These are phyloP conservation scores for Drosophila lacicola DNA, from an alignment of 2,888 invertebrate species.

Conservation along the genomic window DNA sequence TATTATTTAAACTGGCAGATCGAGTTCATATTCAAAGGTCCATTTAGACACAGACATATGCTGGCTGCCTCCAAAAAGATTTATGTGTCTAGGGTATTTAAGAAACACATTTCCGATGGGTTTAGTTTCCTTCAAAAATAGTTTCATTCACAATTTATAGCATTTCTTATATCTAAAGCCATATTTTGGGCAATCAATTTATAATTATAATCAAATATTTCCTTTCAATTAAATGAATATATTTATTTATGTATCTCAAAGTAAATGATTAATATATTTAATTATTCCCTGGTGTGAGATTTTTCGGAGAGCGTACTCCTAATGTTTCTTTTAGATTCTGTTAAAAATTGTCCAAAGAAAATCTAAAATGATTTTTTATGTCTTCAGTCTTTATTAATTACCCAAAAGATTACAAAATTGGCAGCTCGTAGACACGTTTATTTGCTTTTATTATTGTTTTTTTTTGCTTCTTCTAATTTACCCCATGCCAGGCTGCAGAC, in stretches of 20 bases:
- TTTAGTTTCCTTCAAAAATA: slow-evolving; percentile 8
- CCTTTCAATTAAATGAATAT: too few relatives aligned
- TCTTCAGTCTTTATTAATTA: slow-evolving; percentile 8
- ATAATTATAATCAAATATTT: neutral
- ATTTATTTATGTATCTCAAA: too few relatives aligned
- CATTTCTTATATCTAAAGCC: too few relatives aligned
- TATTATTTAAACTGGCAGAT: slow-evolving; percentile 4
- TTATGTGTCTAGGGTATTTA: slow-evolving; percentile 26
- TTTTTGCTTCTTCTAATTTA: slow-evolving; percentile 12
- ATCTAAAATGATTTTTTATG: neutral
- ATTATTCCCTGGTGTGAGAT: too few relatives aligned
- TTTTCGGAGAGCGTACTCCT: too few relatives aligned
- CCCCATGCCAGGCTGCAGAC: slow-evolving; percentile 48
- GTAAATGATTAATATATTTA: neutral
- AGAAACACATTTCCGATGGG: slow-evolving; percentile 10
- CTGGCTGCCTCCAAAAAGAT: slow-evolving; percentile 24
- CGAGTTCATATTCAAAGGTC: slow-evolving; percentile 23
- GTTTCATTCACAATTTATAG: slow-evolving; percentile 2
- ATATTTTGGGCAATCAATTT: too few relatives aligned
- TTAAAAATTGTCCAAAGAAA: neutral
- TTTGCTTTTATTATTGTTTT: slow-evolving; percentile 11
- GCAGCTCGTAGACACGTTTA: slow-evolving; percentile 21
- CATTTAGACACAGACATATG: slow-evolving; percentile 16
- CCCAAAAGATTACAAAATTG: slow-evolving; percentile 29
- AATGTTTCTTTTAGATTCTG: too few relatives aligned